Conservation (phyloP, 2,888 invertebrate genomes). For the Pycnomerus fuliginosus region DNA sequence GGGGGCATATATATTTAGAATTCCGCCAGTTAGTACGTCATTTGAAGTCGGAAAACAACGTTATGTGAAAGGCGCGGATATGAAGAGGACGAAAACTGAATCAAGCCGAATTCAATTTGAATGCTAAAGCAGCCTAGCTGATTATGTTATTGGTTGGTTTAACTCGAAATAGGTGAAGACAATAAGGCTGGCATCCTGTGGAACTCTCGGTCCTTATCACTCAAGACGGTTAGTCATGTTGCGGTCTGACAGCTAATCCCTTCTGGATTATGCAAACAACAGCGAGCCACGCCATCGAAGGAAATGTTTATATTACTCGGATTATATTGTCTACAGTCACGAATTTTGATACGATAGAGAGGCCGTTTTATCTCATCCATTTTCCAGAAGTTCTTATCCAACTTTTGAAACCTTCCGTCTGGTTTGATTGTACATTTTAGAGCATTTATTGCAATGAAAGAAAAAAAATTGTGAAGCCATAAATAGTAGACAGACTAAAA, state of each 20-base stretch:
- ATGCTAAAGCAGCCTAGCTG: slow-evolving; percentile 31
- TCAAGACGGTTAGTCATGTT: slow-evolving; percentile 35
- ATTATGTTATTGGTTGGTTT: slow-evolving; percentile 32
- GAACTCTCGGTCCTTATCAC: slow-evolving; percentile 29
- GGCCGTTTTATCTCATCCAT: slow-evolving; percentile 44
- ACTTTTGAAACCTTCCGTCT: no score
- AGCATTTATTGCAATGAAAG: no score
- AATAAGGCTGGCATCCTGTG: slow-evolving; percentile 22
- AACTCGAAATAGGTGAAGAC: slow-evolving; percentile 29
- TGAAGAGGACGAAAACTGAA: slow-evolving; percentile 30
- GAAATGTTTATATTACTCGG: slow-evolving; percentile 41
- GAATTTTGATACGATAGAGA: slow-evolving; percentile 40
- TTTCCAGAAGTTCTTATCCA: no score
- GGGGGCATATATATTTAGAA: slow-evolving; percentile 16
- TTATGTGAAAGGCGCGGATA: slow-evolving; percentile 24
- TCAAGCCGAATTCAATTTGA: slow-evolving; percentile 33
- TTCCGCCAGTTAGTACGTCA: slow-evolving; percentile 19
- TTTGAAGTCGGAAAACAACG: slow-evolving; percentile 22
- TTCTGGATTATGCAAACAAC: slow-evolving; percentile 40
- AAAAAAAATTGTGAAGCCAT: no score
- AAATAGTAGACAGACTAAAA: no score
- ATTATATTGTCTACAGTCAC: slow-evolving; percentile 42
- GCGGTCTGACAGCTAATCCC: slow-evolving; percentile 36
- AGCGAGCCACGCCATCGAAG: slow-evolving; percentile 30
- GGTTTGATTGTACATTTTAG: no score